Evolutionary conservation across 2,797 vertebrate genomes (phyloP).

Genomic region (Epinephelus coioides): DNA sequence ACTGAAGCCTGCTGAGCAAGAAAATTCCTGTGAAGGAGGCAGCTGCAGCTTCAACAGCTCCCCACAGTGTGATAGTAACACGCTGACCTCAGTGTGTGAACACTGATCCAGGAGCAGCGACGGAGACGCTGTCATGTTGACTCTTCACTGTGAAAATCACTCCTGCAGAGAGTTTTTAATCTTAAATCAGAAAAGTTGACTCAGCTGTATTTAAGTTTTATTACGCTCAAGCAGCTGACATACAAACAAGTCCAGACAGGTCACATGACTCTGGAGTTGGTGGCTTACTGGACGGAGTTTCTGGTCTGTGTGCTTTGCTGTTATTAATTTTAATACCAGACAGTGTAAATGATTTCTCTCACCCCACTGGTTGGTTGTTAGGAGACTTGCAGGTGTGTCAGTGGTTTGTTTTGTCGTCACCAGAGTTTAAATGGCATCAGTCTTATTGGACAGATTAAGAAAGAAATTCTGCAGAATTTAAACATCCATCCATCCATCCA

Average conservation of each 20-base stretch:
- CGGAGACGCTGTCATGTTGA: too few species aligned
- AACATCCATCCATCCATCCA: too few species aligned
- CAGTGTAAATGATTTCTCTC: neutral
- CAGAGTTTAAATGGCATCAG: too few species aligned
- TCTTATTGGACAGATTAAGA: neutral
- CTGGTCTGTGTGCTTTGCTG: neutral
- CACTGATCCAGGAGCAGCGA: too few species aligned
- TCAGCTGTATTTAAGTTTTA: neutral
- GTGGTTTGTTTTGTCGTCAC: neutral
- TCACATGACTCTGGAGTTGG: neutral
- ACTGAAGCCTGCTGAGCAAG: constrained; percentile 24
- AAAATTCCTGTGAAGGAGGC: constrained; percentile 30
- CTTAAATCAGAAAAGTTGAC: neutral
- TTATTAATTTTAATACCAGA: neutral
- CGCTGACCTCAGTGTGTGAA: neutral
- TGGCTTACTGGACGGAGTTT: neutral
- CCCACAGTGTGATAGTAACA: neutral
- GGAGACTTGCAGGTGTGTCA: neutral
- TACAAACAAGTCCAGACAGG: neutral
- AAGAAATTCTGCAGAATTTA: neutral
- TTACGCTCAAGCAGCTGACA: neutral
- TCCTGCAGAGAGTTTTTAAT: neutral
- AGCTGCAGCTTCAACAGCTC: constrained; percentile 2
- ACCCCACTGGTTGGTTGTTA: neutral
- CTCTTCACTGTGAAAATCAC: neutral